These are phyloP conservation scores for Nymphicus hollandicus DNA, from an alignment of 2,113 vertebrate species.

Conservation along the genomic window DNA sequence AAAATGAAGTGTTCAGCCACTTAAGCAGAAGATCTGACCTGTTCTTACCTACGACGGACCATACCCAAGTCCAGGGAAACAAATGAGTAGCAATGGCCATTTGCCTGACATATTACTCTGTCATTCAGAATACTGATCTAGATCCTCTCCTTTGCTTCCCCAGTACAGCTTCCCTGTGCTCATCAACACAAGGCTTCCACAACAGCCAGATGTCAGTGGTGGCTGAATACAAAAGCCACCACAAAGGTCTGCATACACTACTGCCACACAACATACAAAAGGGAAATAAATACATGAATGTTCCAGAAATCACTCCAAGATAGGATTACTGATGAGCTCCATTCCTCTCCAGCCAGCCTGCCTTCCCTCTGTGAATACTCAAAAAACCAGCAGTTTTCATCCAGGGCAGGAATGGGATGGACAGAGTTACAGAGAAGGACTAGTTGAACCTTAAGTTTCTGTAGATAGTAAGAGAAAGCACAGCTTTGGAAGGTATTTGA, in stretches of 20 bases:
- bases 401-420: background rate
- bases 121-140: background rate
- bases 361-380: background rate
- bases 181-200: background rate
- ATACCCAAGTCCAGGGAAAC: background rate
- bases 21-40: background rate
- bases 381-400: background rate
- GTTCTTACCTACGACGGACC: background rate
- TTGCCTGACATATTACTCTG: background rate
- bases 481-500: background rate
- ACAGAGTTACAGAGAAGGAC: background rate
- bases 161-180: background rate
- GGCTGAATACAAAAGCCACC: background rate
- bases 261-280: background rate
- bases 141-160: background rate
- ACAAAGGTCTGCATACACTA: background rate
- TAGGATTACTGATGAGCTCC: fast-evolving
- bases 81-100: background rate
- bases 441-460: background rate
- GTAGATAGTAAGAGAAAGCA: background rate
- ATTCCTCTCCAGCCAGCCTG: background rate
- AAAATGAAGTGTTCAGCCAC: background rate
- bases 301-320: background rate
- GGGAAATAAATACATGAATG: background rate
- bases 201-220: background rate